Conservation (phyloP, 2,113 vertebrate species). For the Melospiza melodia region DNA sequence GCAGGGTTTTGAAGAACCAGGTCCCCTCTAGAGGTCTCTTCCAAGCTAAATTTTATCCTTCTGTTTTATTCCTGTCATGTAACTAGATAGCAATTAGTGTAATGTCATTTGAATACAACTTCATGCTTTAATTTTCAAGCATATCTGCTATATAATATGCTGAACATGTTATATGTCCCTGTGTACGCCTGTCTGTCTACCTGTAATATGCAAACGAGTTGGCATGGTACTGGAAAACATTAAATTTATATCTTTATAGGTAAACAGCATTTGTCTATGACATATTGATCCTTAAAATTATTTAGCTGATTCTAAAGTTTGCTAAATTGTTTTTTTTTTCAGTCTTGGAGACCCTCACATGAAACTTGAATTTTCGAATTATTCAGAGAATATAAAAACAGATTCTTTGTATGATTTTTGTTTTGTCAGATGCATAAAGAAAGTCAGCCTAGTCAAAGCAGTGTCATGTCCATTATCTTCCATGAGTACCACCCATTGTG, state of each 20-base stretch:
- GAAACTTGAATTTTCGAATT: neutral
- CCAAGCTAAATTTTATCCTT: neutral
- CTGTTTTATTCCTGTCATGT: neutral
- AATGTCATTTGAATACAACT: neutral
- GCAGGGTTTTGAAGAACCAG: neutral
- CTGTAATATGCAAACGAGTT: neutral
- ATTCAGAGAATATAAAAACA: neutral
- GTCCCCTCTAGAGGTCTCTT: neutral
- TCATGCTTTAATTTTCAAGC: neutral
- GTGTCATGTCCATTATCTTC: neutral
- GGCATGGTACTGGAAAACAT: neutral
- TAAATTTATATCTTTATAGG: neutral
- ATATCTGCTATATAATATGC: neutral
- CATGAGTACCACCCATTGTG: neutral
- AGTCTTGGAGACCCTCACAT: conserved; percentile 6
- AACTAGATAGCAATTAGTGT: neutral
- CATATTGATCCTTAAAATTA: neutral
- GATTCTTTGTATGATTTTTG: neutral
- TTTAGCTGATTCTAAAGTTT: neutral
- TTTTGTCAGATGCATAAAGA: neutral
- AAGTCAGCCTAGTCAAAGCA: neutral
- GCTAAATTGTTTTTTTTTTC: neutral
- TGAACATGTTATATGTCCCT: neutral
- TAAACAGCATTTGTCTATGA: neutral
- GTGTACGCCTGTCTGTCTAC: neutral